phyloP scores from a whole-genome alignment of 1,140 invertebrate genomes.

The Philaenus spumarius region DNA sequence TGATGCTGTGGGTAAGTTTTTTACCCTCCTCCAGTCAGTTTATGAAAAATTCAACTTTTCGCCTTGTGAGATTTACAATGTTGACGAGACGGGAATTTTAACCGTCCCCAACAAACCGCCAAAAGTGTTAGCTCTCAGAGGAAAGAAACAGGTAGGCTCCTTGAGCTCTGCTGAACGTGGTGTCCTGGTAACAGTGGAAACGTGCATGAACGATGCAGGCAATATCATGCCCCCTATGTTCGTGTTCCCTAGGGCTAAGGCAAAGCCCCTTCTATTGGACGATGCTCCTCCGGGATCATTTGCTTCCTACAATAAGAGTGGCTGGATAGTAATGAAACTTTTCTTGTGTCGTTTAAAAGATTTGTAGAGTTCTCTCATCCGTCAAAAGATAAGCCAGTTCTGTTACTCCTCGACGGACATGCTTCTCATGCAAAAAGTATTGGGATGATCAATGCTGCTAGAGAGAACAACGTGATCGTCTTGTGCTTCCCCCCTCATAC shows the following conservation, averaged over 20 bases:
- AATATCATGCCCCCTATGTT: constrained; percentile 36
- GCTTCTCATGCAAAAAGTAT: constrained; percentile 33
- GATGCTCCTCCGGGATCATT: constrained; percentile 34
- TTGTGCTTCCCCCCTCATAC: constrained; percentile 34
- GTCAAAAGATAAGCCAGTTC: constrained; percentile 32
- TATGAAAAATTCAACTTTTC: constrained; percentile 16
- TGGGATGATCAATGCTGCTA: constrained; percentile 30
- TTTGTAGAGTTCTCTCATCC: constrained; percentile 27
- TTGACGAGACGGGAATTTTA: constrained; percentile 37
- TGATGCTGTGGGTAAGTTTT: constrained; percentile 36
- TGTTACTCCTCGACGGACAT: constrained; percentile 38
- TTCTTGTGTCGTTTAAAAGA: constrained; percentile 29
- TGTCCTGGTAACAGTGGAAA: constrained; percentile 22
- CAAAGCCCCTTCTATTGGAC: constrained; percentile 32
- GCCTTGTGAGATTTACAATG: constrained; percentile 34
- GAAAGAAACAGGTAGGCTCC: constrained; percentile 30
- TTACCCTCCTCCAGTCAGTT: constrained; percentile 29
- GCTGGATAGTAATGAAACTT: constrained; percentile 32
- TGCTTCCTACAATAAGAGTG: constrained; percentile 27
- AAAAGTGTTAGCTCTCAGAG: constrained; percentile 33
- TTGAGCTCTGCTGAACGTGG: constrained; percentile 32
- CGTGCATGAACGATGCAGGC: constrained; percentile 34
- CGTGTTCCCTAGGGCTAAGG: too few relatives aligned
- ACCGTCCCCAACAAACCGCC: constrained; percentile 28
- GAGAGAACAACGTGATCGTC: constrained; percentile 28